Base-by-base conservation (phyloP, 35 echinoderm and acorn worm species). In the Patiria miniata region DNA sequence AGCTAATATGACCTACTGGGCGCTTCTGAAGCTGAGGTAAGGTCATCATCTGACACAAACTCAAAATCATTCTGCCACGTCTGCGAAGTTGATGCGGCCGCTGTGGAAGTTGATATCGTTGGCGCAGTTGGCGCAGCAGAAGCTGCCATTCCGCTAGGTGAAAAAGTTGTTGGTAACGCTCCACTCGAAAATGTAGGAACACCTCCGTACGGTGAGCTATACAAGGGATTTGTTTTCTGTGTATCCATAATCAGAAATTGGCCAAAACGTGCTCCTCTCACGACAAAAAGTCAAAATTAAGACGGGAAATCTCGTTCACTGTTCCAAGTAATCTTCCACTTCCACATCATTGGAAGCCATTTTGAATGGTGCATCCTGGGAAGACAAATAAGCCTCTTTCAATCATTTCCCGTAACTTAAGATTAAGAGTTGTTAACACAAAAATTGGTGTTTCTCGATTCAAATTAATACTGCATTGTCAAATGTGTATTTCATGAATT, bases 41-140 rank as follows among this genome's bases (percentile, higher is more conserved):
- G 26, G 65, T 73, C 65, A 30, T 73, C 65, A 26, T 73, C 47
- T 51, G 39, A 52, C 39, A 82, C 44, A 53, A 82, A 82, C 44
- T 82, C 80, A 82, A 82, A 82, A 18, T 82, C 80, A 82, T 82
- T 52, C 7, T 82, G 80, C 51, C 40, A 82, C 80, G 39, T 44
- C 51, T 44, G 47, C 51, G 80, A 51, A 12, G 33, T 47, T 15
- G 47, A 52, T 34, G 39, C 40, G 52, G 80, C n/a, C 9, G 65
- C 65, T 23, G 65, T 26, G 21, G 28, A n/a, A 26, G 65, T 32
- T 1, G 34, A 34, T 30, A 34, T 73, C 26, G 65, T 14, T 0
- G 65, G 26, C 29, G 29, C 19, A 5, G 65, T 32, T 73, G 65
- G 34, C 65, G 29, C 23, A 26, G 34, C 65, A 34, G 65, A 34